A percentile compares a stretch with the other conserved stretches of the same genome.
These are phyloP conservation scores for Amazona vittata DNA, from an alignment of 2,113 vertebrate genomes.

Conservation along the genomic window DNA sequence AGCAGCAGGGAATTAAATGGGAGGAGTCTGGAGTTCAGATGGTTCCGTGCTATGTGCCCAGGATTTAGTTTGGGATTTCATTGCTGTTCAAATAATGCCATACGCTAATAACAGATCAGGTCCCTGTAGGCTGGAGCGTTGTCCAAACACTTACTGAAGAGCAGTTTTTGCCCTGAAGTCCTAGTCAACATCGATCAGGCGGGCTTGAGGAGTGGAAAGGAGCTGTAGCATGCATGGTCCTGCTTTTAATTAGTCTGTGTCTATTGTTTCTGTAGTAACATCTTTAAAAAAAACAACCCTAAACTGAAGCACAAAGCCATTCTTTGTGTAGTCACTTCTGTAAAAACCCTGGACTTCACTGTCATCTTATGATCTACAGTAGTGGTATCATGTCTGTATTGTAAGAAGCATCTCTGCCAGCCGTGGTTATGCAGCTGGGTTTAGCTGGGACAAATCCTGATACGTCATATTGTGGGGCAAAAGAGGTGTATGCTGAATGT, in stretches of 20 bases:
- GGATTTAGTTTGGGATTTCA: conserved; percentile 49
- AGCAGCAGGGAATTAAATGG: conserved; percentile 62
- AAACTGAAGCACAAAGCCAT: background rate
- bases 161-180: background rate
- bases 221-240: background rate
- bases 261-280: conserved; percentile 9
- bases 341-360: background rate
- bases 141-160: background rate
- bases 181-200: background rate
- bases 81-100: background rate
- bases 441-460: background rate
- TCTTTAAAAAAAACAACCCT: background rate
- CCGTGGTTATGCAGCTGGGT: background rate
- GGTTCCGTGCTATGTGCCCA: background rate
- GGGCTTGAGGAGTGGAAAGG: background rate
- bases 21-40: conserved; percentile 8
- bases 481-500: fast-evolving
- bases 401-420: background rate
- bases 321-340: background rate
- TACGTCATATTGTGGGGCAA: fast-evolving
- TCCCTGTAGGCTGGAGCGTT: background rate
- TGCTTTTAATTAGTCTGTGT: conserved; percentile 36
- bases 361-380: background rate
- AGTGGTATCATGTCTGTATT: background rate
- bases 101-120: background rate